A percentile compares a stretch with the other conserved stretches of the same genome.
phyloP scores from a whole-genome alignment of 92 coral and sea anemone species.

The Porites rus region DNA sequence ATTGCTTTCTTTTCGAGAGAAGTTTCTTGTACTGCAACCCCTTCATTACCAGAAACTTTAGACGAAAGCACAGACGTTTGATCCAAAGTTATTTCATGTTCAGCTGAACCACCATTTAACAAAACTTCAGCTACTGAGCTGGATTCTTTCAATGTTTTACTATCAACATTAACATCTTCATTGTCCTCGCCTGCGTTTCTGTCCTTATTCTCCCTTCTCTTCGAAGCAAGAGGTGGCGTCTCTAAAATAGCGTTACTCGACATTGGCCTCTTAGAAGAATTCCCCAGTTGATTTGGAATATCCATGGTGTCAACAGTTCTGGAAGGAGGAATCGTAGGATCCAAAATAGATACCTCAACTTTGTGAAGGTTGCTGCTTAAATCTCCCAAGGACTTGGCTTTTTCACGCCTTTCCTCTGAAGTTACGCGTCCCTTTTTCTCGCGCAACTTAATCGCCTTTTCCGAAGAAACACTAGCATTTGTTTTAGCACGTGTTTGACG shows the following conservation, averaged over 20 bases:
- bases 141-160: background rate
- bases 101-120: background rate
- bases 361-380: conserved; percentile 64
- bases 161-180: background rate
- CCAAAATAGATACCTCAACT: conserved; percentile 64
- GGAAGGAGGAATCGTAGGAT: conserved; percentile 68
- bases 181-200: background rate
- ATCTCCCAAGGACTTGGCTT: conserved; percentile 83
- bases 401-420: conserved; percentile 65
- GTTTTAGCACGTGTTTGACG: background rate
- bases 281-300: conserved; percentile 57
- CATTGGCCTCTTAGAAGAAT: conserved; percentile 28
- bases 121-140: background rate
- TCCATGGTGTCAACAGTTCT: conserved; percentile 77
- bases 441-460: conserved; percentile 59
- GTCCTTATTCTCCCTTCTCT: background rate
- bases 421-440: conserved; percentile 78
- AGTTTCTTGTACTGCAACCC: background rate
- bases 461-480: background rate
- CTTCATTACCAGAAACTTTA: background rate
- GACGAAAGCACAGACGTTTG: background rate
- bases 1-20: conserved; percentile 26
- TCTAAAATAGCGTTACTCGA: conserved; percentile 20
- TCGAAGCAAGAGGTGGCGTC: background rate
- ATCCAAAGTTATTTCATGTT: background rate